Conservation (phyloP, 1,140 invertebrate genomes). For the Drosophila dunni region DNA sequence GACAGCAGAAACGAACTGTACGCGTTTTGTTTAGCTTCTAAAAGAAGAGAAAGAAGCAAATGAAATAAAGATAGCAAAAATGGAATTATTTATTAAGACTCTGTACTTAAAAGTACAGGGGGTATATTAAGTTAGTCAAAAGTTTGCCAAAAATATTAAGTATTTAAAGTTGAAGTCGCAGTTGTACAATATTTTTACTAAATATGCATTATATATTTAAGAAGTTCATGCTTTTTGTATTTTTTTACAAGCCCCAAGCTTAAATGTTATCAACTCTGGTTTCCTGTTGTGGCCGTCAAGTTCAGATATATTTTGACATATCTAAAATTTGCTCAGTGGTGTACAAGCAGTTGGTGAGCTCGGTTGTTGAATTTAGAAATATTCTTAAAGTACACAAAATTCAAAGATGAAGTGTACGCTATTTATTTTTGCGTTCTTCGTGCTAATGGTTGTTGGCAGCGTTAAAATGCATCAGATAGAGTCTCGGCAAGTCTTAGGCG, state of each 20-base stretch:
- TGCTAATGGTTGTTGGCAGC: background rate
- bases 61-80: background rate
- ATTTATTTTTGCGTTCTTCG: background rate
- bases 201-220: no score
- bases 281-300: background rate
- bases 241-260: background rate
- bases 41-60: constrained; percentile 1
- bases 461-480: no score
- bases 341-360: background rate
- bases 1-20: constrained; percentile 79
- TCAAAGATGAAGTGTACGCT: background rate
- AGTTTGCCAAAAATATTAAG: no score
- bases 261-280: constrained; percentile 2
- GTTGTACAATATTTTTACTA: no score
- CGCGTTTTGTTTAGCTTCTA: constrained; percentile 78
- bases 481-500: no score
- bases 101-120: no score
- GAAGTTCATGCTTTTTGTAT: no score
- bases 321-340: constrained; percentile 8
- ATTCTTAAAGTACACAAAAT: background rate
- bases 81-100: no score
- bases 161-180: no score
- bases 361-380: background rate
- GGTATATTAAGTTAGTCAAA: no score
- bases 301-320: background rate